Base-by-base conservation (phyloP, 2,113 vertebrate species). In the Telmatochromis sp. region DNA sequence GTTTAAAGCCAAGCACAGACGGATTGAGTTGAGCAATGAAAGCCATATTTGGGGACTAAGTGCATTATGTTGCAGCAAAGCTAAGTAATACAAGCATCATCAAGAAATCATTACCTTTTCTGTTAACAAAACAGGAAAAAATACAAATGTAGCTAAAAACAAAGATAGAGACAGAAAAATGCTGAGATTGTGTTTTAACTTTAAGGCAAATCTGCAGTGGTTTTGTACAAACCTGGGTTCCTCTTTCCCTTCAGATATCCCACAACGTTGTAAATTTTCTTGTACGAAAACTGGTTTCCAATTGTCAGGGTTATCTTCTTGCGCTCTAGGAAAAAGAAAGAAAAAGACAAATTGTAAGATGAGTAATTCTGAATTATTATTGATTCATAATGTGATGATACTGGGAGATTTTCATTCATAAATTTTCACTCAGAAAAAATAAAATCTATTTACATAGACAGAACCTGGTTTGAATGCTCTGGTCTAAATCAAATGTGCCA, bases 191-290 rank as follows among this genome's bases (percentile, higher is more conserved):
- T 78, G 42, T 78, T 49, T 51, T 51, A 49, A 11, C 15, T 49
- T 78, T 49, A 47, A 19, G 9, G 42, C 42, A 75, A 75, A 19
- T 13, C 45, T 51, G 15, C 26, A 51, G 26, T 47, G 19, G 11
- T 4, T 70, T 49, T 47, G 6, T 40, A 89, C 90, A 42, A 47
- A 98, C 98, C 98, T 94, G 98, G 97, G 95, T 97, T 97, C 13
- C 91, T 93, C 31, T 91, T 90, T 80, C 98, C 98, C 93, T 96
- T 98, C 75, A 99, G 93, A 95, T 96, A 98, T 14, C 98, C 98
- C 87, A 98, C 92, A 75, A 98, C 96, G 65, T 98, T 98, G 93
- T 97, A 96, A 86, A 99, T 93, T 11, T 95, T 97, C 95, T 96
- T 97, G 93, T 97, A 97, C 55, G 94, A 91, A 49, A 96, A 87